Conservation (phyloP, 2,797 vertebrate species). For the Schizopygopsis pylzovi region DNA sequence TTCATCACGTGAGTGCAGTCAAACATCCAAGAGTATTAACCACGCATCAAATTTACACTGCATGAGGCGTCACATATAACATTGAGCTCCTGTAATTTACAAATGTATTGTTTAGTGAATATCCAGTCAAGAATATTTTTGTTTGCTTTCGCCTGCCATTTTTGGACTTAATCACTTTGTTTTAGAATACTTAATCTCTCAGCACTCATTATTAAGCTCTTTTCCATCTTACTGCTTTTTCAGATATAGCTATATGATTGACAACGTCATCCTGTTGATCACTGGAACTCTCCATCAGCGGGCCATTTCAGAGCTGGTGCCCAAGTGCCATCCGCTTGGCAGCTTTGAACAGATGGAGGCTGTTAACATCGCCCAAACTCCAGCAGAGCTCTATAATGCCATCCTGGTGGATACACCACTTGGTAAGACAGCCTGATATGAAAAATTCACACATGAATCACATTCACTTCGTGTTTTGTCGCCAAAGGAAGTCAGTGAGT, state of each 20-base stretch:
- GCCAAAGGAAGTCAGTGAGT: neutral
- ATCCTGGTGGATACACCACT: conserved; percentile 98
- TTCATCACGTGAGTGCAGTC: conserved; percentile 89
- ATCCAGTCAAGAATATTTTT: neutral
- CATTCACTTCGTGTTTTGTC: neutral
- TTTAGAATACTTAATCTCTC: neutral
- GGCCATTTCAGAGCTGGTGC: conserved; percentile 95
- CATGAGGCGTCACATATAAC: neutral
- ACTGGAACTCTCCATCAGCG: conserved; percentile 97
- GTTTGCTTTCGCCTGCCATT: neutral
- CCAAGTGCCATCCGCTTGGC: conserved; percentile 96
- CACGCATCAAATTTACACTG: neutral
- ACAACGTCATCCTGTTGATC: conserved; percentile 98
- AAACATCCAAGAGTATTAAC: neutral
- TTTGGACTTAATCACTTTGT: neutral
- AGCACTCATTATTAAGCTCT: neutral
- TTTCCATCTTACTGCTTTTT: neutral
- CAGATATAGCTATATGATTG: conserved; percentile 99
- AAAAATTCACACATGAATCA: neutral
- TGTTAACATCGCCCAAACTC: conserved; percentile 98
- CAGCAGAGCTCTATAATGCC: conserved; percentile 98
- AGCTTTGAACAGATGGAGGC: conserved; percentile 99
- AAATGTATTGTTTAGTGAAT: neutral
- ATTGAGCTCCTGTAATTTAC: neutral
- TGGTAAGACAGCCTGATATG: conserved; percentile 74